Percentiles rank a stretch among this genome's conserved stretches.
Evolutionary conservation across 2,888 invertebrate genomes (phyloP).

Genomic region (Carabus problematicus): DNA sequence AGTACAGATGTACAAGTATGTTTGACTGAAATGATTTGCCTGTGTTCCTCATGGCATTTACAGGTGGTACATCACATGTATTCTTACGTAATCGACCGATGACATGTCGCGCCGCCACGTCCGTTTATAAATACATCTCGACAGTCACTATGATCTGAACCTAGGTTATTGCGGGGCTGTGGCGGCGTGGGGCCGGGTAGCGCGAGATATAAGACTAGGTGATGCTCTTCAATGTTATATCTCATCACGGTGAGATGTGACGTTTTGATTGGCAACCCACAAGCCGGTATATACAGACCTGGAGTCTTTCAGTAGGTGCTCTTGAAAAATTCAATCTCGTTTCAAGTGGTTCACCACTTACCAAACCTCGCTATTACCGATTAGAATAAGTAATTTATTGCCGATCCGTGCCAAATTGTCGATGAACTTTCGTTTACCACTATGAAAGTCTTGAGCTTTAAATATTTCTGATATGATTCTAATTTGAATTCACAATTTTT

Average conservation of each 20-base stretch:
- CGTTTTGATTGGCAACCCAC: conserved; percentile 32
- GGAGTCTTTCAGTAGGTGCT: conserved; percentile 18
- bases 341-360: conserved; percentile 15
- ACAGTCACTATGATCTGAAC: background rate
- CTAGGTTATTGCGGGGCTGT: background rate
- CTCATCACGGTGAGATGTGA: conserved; percentile 22
- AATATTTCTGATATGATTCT: too few species aligned
- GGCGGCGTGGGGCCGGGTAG: too few species aligned
- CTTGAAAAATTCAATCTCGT: conserved; percentile 35
- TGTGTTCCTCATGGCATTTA: conserved; percentile 17
- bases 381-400: too few species aligned
- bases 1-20: too few species aligned
- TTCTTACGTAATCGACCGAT: conserved; percentile 27
- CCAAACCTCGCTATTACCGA: background rate
- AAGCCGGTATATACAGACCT: conserved; percentile 1
- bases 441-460: too few species aligned
- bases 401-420: too few species aligned
- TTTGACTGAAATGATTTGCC: background rate
- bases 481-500: too few species aligned
- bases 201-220: too few species aligned
- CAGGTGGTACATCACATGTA: conserved; percentile 33
- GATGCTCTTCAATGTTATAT: too few species aligned
- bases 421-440: too few species aligned
- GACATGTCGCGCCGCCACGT: conserved; percentile 8
- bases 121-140: conserved; percentile 20